Base-by-base conservation (phyloP, 2,888 invertebrate species). In the Dione vanillae region DNA sequence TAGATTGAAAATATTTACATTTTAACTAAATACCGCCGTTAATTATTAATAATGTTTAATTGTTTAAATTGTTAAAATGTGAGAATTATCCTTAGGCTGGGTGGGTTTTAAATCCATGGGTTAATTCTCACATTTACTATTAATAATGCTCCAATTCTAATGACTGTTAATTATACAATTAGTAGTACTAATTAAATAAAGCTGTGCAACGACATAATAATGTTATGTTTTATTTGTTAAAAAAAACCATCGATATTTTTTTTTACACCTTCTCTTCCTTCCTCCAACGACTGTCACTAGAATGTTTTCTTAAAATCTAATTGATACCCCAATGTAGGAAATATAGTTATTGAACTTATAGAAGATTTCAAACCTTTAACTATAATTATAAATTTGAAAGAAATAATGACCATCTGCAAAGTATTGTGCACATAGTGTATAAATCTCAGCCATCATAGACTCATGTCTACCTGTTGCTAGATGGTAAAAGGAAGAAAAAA, bases 51-150 rank as follows among this genome's bases (percentile, higher is more conserved):
- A 41, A 41, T 43, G n/a, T 49, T 11, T 20, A 19, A 49, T 47
- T 47, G 16, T 47, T 9, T 35, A 52, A 45, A 19, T 45, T 67
- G 67, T 73, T 67, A 47, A 65, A 78, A 82, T 83, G 86, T 83
- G 83, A 82, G 83, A 80, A 71, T 84, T 81, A 84, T 87, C 88
- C 86, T 84, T 67, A 81, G 91, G 91, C 92, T 92, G 92, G 89
- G 87, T 86, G 89, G 88, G 80, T 88, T 88, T 61, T 67, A 74
- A 82, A 86, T 87, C 85, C 85, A 85, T 78, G 83, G 83, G 85
- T 85, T 87, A 80, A 77, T 80, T 84, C 85, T 86, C 85, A 84
- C 83, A 82, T 82, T 73, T 78, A 73, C 74, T 74, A 75, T 70
- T 49, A 49, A 71, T 75, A 73, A 59, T 71, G 70, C 65, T 69